Base-by-base conservation (phyloP, 2,888 invertebrate genomes). In the Drosophila maculinotata region DNA sequence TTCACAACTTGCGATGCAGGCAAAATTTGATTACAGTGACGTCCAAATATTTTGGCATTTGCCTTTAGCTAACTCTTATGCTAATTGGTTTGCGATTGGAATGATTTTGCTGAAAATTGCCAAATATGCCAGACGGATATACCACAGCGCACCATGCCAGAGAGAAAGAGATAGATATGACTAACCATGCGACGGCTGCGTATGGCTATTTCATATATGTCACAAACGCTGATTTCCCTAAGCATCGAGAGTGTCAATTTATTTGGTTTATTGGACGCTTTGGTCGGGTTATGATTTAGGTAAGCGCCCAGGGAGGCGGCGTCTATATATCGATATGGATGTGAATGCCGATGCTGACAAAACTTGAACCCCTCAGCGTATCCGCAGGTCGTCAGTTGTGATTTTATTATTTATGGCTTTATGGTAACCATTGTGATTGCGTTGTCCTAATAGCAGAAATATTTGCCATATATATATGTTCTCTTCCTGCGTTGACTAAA, bases 381-480 rank as follows among this genome's bases (percentile, higher is more conserved):
- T 28, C 42, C 31, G 12, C 56, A 38, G 35, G 35, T 52, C 60
- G 54, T 63, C 68, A 62, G 75, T 57, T 74, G 64, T 79, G 86
- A 87, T 87, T 82, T 79, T 70, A 82, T 79, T 82, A 82, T 82
- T 87, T 82, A 87, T 87, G 72, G 68, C 14, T 59, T 60, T 69
- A 69, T 45, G 83, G 65, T 48, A 23, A 20, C 44, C 59, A 79
- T 53, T 79, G 53, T 53, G 57, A 60, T 54, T 73, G 77, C 56
- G 58, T 59, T 67, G 62, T 49, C 41, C 63, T 78, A 78, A 77
- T 54, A 54, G 57, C 58, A 69, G 69, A 66, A 68, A 71, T 76
- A 85, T 75, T 87, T 87, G 79, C 74, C 86, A 82, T 63, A 75
- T 79, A 85, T 85, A 87, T 85, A 71, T n/a, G n/a, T 85, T 75